phyloP scores from a whole-genome alignment of 2,113 vertebrate genomes.

The Ochotona curzoniae region DNA sequence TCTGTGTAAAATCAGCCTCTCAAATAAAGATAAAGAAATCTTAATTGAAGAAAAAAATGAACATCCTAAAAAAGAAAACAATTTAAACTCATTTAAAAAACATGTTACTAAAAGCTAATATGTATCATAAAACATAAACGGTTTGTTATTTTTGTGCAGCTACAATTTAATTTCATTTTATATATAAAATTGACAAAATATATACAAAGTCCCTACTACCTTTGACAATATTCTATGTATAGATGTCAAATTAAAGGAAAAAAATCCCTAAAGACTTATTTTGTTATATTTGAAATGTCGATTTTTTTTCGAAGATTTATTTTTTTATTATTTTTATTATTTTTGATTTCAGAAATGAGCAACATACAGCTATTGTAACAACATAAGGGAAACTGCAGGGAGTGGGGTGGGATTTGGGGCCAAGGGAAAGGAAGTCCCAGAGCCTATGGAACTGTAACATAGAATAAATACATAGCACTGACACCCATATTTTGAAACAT shows the following conservation, averaged over 20 bases:
- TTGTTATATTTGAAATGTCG: no score
- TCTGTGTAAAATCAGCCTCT: no score
- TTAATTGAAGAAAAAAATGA: neutral
- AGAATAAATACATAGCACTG: neutral
- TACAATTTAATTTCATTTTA: slow-evolving; percentile 61
- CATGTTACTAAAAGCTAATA: neutral
- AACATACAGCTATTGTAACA: neutral
- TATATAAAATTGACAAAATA: no score
- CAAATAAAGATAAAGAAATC: no score
- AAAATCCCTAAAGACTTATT: no score
- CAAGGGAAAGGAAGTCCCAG: no score
- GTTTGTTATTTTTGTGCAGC: neutral
- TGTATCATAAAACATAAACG: neutral
- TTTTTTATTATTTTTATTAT: no score
- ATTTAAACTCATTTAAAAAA: neutral
- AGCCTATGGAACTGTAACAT: no score
- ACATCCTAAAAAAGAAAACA: neutral
- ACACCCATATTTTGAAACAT: neutral
- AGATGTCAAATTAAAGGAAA: neutral
- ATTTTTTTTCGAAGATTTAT: neutral
- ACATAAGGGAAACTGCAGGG: no score
- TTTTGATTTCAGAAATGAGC: neutral
- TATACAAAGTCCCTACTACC: neutral
- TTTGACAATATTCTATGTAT: slow-evolving; percentile 35
- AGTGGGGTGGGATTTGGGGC: no score